Conservation (phyloP, 2,113 vertebrate species). For the Pedetes capensis region DNA sequence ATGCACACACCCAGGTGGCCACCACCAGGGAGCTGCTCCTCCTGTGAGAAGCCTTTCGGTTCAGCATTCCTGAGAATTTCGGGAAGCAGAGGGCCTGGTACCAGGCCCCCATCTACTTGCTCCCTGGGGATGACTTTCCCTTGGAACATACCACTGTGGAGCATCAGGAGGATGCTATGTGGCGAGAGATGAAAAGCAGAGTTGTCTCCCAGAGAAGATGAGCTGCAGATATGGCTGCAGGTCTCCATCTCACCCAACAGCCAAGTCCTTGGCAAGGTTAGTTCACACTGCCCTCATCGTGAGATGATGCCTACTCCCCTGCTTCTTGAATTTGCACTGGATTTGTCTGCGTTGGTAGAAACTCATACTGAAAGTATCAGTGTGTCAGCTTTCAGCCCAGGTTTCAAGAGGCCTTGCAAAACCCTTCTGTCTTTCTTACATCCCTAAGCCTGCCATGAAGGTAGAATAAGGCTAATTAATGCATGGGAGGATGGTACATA, state of each 20-base stretch:
- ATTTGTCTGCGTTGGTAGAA: not conserved
- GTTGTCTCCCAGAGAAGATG: not conserved
- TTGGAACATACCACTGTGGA: not conserved
- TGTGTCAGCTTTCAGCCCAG: not conserved
- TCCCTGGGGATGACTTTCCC: not conserved
- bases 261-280: not conserved
- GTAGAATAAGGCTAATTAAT: too few relatives aligned
- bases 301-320: not conserved
- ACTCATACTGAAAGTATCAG: not conserved
- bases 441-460: not conserved
- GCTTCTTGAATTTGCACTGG: not conserved
- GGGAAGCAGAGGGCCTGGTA: not conserved
- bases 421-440: not conserved
- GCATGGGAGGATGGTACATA: fast-evolving
- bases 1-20: not conserved
- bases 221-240: not conserved
- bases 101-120: not conserved
- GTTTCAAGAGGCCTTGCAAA: not conserved
- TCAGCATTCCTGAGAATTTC: not conserved
- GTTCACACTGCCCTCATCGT: not conserved
- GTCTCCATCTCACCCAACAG: not conserved
- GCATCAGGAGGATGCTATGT: not conserved
- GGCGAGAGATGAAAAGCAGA: not conserved
- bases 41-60: not conserved
- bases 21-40: not conserved